Conservation (phyloP, 1,140 invertebrate species). For the Sinonovacula constricta region DNA sequence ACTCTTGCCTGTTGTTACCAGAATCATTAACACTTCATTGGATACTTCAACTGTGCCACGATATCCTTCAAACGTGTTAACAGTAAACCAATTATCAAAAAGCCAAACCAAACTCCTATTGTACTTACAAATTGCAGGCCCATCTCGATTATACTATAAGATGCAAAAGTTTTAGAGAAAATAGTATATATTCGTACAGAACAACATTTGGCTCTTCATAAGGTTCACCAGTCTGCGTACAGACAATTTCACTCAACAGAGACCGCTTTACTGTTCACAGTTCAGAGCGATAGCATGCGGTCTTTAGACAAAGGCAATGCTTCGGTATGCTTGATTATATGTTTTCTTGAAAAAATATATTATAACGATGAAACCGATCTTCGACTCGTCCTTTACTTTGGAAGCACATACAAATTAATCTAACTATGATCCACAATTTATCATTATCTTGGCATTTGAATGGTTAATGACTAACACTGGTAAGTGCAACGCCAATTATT, state of each 20-base stretch:
- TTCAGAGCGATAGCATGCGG: conserved; percentile 31
- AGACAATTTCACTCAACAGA: conserved; percentile 21
- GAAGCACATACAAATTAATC: no score
- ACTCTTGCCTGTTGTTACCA: no score
- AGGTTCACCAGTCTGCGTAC: conserved; percentile 24
- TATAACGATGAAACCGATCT: no score
- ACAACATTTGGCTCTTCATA: neutral
- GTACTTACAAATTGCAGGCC: conserved; percentile 20
- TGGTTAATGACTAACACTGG: no score
- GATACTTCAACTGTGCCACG: neutral
- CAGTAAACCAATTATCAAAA: conserved; percentile 1
- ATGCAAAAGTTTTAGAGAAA: no score
- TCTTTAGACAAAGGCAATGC: conserved; percentile 14
- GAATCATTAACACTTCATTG: no score
- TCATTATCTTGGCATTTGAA: no score
- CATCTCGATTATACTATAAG: neutral
- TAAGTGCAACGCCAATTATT: no score
- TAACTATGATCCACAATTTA: no score
- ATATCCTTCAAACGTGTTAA: conserved; percentile 6
- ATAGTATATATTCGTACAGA: conserved; percentile 13
- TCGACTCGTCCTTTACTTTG: no score
- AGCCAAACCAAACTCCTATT: neutral
- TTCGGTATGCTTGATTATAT: conserved; percentile 11
- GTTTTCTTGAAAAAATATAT: no score
- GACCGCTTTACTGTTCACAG: conserved; percentile 1